Evolutionary conservation across 1,140 invertebrate species (phyloP).

Genomic region (Camponotus pennsylvanicus): DNA sequence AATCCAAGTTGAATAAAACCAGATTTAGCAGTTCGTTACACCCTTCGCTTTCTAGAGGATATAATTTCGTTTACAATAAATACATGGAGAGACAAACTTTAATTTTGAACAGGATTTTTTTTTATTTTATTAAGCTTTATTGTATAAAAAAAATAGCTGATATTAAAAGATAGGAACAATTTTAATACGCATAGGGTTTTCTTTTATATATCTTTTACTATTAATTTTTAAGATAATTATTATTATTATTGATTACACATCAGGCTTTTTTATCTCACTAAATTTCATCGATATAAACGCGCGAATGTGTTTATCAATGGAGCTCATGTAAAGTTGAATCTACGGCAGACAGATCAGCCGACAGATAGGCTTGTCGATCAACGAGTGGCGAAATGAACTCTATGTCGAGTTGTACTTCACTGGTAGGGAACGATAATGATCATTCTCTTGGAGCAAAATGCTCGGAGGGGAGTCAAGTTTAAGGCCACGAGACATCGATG

Average conservation of each 20-base stretch:
- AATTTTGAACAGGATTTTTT: too few species aligned
- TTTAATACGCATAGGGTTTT: too few species aligned
- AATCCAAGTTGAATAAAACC: neutral
- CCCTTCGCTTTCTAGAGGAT: neutral
- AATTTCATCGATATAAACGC: neutral
- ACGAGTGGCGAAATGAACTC: neutral
- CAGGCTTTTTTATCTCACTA: neutral
- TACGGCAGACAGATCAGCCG: conserved; percentile 9
- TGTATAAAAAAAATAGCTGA: too few species aligned
- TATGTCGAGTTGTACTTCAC: neutral
- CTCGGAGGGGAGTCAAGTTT: conserved; percentile 49
- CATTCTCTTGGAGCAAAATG: conserved; percentile 30
- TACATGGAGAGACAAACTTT: too few species aligned
- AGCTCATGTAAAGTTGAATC: conserved; percentile 4
- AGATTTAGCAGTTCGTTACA: neutral
- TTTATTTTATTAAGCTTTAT: too few species aligned
- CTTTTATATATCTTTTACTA: too few species aligned
- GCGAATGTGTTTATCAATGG: neutral
- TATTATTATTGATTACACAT: conserved; percentile 5
- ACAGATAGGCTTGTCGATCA: conserved; percentile 4
- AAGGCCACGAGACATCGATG: conserved; percentile 48
- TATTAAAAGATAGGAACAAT: too few species aligned
- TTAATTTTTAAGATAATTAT: neutral
- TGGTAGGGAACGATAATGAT: conserved; percentile 57
- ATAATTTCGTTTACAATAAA: neutral